Evolutionary conservation across 2,113 vertebrate genomes (phyloP).

Genomic region (Cranoglanis bouderius): DNA sequence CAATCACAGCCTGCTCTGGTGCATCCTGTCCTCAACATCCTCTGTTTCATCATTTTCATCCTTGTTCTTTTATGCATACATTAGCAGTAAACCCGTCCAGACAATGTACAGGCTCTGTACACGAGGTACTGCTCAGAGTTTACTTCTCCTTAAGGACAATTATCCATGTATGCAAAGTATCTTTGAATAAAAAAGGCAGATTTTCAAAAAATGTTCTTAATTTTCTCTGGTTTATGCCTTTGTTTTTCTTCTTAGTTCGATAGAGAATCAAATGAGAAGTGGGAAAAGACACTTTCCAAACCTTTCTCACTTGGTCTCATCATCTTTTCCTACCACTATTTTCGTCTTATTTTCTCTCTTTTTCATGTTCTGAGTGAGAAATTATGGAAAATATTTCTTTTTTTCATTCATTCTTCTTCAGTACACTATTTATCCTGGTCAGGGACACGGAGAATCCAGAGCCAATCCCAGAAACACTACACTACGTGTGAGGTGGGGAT

Average conservation of each 20-base stretch:
- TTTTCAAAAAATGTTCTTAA: not conserved
- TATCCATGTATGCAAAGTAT: not conserved
- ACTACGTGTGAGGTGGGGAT: not conserved
- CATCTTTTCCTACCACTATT: not conserved
- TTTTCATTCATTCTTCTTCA: not conserved
- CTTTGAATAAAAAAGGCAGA: not conserved
- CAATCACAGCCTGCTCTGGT: conserved; percentile 19
- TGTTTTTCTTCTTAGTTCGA: not conserved
- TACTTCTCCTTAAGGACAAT: not conserved
- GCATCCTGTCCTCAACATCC: not conserved
- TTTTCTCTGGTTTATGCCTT: not conserved
- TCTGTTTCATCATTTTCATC: not conserved
- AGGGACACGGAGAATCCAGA: not conserved
- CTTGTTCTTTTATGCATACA: not conserved
- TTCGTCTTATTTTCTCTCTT: not conserved
- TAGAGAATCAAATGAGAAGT: not conserved
- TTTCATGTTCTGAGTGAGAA: not conserved
- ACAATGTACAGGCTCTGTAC: not conserved
- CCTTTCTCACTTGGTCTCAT: not conserved
- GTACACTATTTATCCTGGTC: not conserved
- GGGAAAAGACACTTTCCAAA: not conserved
- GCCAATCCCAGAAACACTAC: not conserved
- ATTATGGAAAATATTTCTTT: not conserved
- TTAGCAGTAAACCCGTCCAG: not conserved
- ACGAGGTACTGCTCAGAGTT: not conserved